Conservation (phyloP, 2,113 vertebrate species). For the Sarotherodon lohbergeri region DNA sequence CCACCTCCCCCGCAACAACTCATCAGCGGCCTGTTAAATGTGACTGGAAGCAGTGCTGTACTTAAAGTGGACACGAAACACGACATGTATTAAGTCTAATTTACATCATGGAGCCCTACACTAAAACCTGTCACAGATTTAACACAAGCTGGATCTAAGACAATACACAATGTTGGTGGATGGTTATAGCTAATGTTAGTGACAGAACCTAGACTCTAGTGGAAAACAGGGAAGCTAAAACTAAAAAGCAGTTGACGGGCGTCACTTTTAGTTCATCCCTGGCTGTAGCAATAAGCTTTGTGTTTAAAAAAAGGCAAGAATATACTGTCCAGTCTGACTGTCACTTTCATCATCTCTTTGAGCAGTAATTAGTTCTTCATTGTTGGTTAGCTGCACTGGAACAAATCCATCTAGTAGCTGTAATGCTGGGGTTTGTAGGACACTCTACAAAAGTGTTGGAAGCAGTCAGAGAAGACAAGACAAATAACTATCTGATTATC, state of each 20-base stretch:
- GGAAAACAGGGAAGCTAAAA: background rate
- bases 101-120: background rate
- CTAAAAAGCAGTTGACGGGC: background rate
- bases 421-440: too few relatives aligned
- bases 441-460: background rate
- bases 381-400: too few relatives aligned
- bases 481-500: background rate
- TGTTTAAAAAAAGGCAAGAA: background rate
- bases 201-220: background rate
- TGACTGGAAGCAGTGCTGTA: background rate
- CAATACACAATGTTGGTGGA: background rate
- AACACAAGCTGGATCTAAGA: background rate
- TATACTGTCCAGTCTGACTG: background rate
- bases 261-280: background rate
- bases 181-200: background rate
- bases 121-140: background rate
- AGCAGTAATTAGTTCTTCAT: background rate
- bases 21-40: slow-evolving; percentile 14
- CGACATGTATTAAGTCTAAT: background rate
- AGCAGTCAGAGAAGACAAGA: background rate
- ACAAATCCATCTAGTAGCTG: background rate
- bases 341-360: background rate
- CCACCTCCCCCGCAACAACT: slow-evolving; percentile 32
- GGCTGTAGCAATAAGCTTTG: background rate
- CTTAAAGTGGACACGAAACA: background rate